These are phyloP conservation scores for Phymatocera aterrima DNA, from an alignment of 2,888 invertebrate species.

Conservation along the genomic window DNA sequence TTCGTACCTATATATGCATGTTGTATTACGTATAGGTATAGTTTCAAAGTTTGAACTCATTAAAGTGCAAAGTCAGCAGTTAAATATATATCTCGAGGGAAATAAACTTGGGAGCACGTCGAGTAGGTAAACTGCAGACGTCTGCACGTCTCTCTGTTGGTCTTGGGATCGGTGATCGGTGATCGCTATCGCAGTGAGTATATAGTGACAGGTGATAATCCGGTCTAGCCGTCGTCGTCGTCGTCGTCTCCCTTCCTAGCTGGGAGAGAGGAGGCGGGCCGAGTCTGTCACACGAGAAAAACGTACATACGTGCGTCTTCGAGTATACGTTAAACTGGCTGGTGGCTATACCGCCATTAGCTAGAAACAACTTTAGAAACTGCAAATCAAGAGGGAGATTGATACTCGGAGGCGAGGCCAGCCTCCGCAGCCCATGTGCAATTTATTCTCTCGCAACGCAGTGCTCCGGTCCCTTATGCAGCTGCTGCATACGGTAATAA, in stretches of 20 bases:
- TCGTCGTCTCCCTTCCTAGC: slow-evolving; percentile 15
- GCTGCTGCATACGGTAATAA: slow-evolving; percentile 2
- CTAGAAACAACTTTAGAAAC: slow-evolving; percentile 15
- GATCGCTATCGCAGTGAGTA: too few relatives aligned
- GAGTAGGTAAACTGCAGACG: not conserved
- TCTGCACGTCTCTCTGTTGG: not conserved
- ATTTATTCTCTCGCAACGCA: not conserved
- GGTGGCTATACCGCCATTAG: slow-evolving; percentile 27
- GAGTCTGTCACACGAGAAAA: slow-evolving; percentile 3
- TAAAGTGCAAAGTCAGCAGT: not conserved
- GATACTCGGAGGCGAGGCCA: slow-evolving; percentile 30
- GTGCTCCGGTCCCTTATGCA: too few relatives aligned
- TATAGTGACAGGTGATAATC: slow-evolving; percentile 31
- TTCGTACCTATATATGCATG: too few relatives aligned
- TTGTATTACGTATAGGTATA: too few relatives aligned
- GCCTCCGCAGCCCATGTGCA: not conserved
- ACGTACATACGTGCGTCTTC: too few relatives aligned
- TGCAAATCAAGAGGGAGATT: slow-evolving; percentile 33
- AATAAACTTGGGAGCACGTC: too few relatives aligned
- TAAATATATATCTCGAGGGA: not conserved
- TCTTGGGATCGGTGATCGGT: slow-evolving; percentile 23
- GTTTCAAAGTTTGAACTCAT: not conserved
- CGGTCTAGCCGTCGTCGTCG: too few relatives aligned
- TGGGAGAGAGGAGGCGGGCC: not conserved
- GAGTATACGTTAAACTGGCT: slow-evolving; percentile 15